Percentiles rank a stretch among this genome's conserved stretches.
Conservation (phyloP, 2,888 invertebrate genomes). For the Pediacus dermestoides region DNA sequence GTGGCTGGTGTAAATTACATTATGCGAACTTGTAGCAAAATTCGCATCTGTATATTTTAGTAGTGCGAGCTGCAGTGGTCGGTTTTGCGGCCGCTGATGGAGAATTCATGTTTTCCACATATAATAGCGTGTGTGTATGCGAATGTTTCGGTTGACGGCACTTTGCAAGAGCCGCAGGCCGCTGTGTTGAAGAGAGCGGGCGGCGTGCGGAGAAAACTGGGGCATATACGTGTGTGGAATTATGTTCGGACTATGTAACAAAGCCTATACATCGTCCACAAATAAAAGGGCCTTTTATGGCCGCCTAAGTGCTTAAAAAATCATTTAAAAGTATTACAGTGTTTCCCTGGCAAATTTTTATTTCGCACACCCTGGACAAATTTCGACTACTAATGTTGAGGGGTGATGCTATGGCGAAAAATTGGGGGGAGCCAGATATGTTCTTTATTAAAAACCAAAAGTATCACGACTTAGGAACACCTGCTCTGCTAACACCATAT, state of each 20-base stretch:
- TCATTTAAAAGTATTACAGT: slow-evolving; percentile 25
- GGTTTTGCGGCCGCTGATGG: slow-evolving; percentile 34
- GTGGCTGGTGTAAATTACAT: slow-evolving; percentile 30
- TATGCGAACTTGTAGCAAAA: slow-evolving; percentile 28
- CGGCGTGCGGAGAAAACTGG: slow-evolving; percentile 8
- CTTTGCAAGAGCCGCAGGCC: slow-evolving; percentile 28
- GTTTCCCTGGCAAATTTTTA: slow-evolving; percentile 10
- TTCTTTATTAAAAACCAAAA: no score
- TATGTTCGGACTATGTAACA: slow-evolving; percentile 25
- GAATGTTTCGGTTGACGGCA: slow-evolving; percentile 34
- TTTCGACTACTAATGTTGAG: slow-evolving; percentile 10
- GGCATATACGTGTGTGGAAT: slow-evolving; percentile 28
- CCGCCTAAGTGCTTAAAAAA: slow-evolving; percentile 27
- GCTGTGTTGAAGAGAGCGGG: slow-evolving; percentile 3
- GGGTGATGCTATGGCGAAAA: no score
- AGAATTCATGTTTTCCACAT: slow-evolving; percentile 39
- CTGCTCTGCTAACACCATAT: no score
- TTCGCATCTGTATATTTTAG: slow-evolving; percentile 30
- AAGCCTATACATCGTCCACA: slow-evolving; percentile 26
- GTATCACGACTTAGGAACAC: no score
- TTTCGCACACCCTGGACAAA: slow-evolving; percentile 6
- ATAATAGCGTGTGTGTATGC: slow-evolving; percentile 31
- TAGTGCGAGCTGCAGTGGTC: slow-evolving; percentile 14
- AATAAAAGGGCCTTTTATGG: slow-evolving; percentile 25
- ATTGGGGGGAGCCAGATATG: no score